Evolutionary conservation across 2,797 vertebrate genomes (phyloP).

Genomic region (Spheniscus humboldti): DNA sequence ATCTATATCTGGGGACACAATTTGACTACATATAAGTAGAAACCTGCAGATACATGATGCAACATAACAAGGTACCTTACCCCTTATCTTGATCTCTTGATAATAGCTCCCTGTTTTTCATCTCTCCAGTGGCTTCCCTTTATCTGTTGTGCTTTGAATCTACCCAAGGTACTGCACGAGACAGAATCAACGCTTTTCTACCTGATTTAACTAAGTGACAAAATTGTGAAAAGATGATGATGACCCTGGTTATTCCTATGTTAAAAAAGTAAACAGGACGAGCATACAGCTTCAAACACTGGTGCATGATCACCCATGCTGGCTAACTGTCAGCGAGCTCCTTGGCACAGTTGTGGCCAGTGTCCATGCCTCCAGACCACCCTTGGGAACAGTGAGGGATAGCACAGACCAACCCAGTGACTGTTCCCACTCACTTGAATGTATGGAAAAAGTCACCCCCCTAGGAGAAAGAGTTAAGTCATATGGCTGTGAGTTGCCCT

Average conservation of each 20-base stretch:
- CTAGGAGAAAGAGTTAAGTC: background rate
- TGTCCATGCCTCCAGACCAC: accelerated
- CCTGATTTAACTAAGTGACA: background rate
- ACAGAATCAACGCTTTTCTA: background rate
- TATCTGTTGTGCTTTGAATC: background rate
- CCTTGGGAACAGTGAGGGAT: background rate
- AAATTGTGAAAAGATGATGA: background rate
- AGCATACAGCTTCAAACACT: background rate
- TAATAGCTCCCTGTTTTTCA: background rate
- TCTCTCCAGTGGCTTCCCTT: background rate
- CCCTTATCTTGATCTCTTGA: background rate
- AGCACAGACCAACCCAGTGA: background rate
- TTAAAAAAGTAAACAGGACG: background rate
- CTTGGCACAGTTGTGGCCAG: background rate
- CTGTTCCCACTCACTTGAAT: background rate
- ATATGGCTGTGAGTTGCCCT: accelerated
- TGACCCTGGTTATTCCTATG: background rate
- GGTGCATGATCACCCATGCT: background rate
- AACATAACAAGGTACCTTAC: background rate
- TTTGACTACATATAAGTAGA: background rate
- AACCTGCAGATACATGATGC: background rate
- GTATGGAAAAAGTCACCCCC: background rate
- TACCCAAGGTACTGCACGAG: background rate
- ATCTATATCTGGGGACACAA: background rate
- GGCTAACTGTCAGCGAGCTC: background rate